Conservation (phyloP, 2,113 vertebrate genomes). For the Nymphicus hollandicus region DNA sequence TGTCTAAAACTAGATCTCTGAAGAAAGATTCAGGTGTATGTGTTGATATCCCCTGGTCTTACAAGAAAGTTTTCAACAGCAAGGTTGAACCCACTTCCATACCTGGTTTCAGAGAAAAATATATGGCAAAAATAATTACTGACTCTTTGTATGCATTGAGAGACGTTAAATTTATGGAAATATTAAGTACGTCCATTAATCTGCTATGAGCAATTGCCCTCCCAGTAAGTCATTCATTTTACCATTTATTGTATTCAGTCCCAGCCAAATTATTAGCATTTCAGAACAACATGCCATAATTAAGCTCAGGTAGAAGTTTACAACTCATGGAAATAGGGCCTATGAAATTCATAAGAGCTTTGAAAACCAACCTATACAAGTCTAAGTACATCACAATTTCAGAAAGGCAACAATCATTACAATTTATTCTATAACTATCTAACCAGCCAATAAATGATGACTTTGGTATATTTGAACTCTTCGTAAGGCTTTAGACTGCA, state of each 20-base stretch:
- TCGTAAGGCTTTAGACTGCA: not conserved
- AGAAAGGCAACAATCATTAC: not conserved
- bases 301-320: not conserved
- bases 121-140: not conserved
- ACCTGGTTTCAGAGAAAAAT: not conserved
- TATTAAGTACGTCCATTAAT: not conserved
- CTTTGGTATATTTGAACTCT: not conserved
- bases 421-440: not conserved
- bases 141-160: not conserved
- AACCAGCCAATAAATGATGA: not conserved
- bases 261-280: not conserved
- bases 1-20: not conserved
- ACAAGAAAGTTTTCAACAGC: not conserved
- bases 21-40: not conserved
- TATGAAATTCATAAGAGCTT: not conserved
- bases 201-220: not conserved
- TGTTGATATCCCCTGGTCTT: not conserved
- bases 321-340: not conserved
- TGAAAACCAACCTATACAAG: not conserved
- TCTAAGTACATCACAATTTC: not conserved
- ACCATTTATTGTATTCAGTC: not conserved
- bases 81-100: not conserved
- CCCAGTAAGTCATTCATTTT: not conserved
- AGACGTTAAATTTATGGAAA: not conserved
- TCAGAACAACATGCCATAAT: not conserved